A percentile compares a stretch with the other conserved stretches of the same genome.
Conservation (phyloP, 2,797 vertebrate genomes). For the Mastacembelus armatus region DNA sequence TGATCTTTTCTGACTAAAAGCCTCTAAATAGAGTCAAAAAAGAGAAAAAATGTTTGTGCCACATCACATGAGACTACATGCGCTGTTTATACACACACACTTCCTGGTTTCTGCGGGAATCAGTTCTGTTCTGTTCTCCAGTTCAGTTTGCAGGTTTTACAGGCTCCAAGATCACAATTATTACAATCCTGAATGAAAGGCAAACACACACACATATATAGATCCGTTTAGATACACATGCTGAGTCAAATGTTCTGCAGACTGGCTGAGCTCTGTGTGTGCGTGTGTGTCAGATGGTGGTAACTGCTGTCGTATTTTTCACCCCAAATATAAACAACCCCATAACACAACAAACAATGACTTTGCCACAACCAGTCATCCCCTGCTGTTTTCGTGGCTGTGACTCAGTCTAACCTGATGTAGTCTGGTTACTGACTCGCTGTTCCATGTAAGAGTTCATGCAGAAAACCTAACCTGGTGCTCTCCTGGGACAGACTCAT, state of each 20-base stretch:
- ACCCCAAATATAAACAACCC: slow-evolving; percentile 49
- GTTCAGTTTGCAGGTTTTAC: too few relatives aligned
- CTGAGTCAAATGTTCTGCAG: slow-evolving; percentile 48
- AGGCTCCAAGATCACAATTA: too few relatives aligned
- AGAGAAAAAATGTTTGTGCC: background rate
- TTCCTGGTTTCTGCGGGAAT: too few relatives aligned
- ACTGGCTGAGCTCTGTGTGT: slow-evolving; percentile 35
- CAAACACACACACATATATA: slow-evolving; percentile 8
- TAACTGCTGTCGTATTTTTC: slow-evolving; percentile 33
- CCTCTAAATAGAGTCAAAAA: too few relatives aligned
- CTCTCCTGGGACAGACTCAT: too few relatives aligned
- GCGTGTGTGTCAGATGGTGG: slow-evolving; percentile 31
- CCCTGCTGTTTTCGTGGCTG: slow-evolving; percentile 40
- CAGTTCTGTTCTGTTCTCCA: too few relatives aligned
- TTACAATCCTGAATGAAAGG: slow-evolving; percentile 3
- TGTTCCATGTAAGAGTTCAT: background rate
- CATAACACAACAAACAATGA: slow-evolving; percentile 41
- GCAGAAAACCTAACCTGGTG: background rate
- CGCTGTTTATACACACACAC: too few relatives aligned
- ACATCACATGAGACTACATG: background rate
- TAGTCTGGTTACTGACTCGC: slow-evolving; percentile 14
- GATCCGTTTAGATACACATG: slow-evolving; percentile 44
- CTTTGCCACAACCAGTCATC: slow-evolving; percentile 15
- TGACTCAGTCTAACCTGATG: slow-evolving; percentile 22
- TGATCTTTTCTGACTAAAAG: too few relatives aligned